phyloP scores from a whole-genome alignment of 2,888 invertebrate species.

The Geophilus truncorum region DNA sequence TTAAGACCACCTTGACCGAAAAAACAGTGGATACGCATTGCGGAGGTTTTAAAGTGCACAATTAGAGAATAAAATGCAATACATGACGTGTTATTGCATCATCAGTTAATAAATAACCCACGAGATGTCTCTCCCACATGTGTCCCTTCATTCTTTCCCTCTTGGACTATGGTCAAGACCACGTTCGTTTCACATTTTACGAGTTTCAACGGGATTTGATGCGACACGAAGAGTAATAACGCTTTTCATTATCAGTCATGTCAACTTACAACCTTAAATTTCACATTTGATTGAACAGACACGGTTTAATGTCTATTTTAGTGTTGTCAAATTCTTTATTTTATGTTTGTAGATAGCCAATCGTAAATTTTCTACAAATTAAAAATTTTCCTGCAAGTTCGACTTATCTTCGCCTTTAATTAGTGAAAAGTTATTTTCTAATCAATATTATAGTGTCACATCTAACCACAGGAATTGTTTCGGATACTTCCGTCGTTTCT shows the following conservation, averaged over 20 bases:
- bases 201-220: neutral
- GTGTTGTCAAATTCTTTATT: neutral
- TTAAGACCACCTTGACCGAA: neutral
- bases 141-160: too few relatives aligned
- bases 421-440: too few relatives aligned
- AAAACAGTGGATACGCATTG: neutral
- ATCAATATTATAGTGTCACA: too few relatives aligned
- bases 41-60: neutral
- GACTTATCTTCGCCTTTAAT: too few relatives aligned
- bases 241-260: neutral
- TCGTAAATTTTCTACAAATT: too few relatives aligned
- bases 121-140: too few relatives aligned
- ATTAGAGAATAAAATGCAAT: neutral
- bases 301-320: neutral
- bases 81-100: neutral
- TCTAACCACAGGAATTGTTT: too few relatives aligned
- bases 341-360: neutral
- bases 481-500: too few relatives aligned
- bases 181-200: neutral
- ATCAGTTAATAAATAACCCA: neutral
- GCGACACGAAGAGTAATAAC: neutral
- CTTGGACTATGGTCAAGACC: too few relatives aligned
- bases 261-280: neutral
- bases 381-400: too few relatives aligned
- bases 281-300: too few relatives aligned